Evolutionary conservation across 2,113 vertebrate genomes (phyloP), one percentile per base, ranked within the genome.

Genomic region (Microtus richardsoni): DNA sequence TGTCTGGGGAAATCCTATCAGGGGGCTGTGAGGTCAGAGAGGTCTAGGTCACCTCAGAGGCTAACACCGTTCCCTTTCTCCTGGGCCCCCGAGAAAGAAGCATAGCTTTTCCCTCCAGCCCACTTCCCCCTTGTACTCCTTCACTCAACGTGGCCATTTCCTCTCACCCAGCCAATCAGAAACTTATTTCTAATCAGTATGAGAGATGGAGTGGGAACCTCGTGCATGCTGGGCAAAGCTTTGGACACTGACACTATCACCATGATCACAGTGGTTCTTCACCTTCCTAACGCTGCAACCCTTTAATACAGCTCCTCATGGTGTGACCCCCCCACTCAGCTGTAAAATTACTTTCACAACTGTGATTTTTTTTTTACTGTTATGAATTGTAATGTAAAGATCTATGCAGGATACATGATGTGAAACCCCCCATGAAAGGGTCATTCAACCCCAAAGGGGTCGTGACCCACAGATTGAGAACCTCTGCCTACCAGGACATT

Each of bases 71-170:
- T 39, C 24, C 70, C 54, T 93, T 86, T 87, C 26, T 95, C 52
- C 73, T 73, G 39, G 9, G 1, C 41, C 60, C 7, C 7, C 2
- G 41, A 89, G 28, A 77, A 22, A 52, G 13, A 74, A 41, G 21
- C 7, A 7, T 26, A 87, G 77, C 36, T 47, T 95, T 49, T 66
- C 47, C 30, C 19, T 68, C 87, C 52, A 64, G 26, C 26, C 41
- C n/a, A 22, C 12, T n/a, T 19, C 1, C 28, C 13, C 0, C 28
- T 13, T 0, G 21, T 28, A 7, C 2, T 7, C 28, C 4, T 4
- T 26, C 26, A 39, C 36, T 0, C 13, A 49, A 14, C 11, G 3
- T 33, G 78, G 36, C 41, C 28, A 19, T 9, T 83, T 41, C 16
- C 39, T 28, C n/a, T 54, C 9, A 24, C 21, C 33, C 78, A 80